Percentiles rank a stretch among this genome's conserved stretches.
Evolutionary conservation across 2,888 invertebrate genomes (phyloP).

Genomic region (Suillia variegata): DNA sequence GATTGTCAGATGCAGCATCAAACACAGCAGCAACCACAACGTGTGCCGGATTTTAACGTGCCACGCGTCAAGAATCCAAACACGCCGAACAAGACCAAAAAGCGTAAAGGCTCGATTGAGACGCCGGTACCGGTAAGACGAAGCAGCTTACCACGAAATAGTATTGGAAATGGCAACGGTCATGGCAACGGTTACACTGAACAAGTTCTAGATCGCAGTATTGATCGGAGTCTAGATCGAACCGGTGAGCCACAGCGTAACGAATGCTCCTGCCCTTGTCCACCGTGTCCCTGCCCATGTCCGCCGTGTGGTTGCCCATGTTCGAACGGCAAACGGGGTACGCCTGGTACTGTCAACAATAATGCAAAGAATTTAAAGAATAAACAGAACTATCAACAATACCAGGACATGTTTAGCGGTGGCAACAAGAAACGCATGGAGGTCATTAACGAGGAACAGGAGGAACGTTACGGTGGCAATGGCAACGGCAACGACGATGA

Average conservation of each 20-base stretch:
- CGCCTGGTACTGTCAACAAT: too few relatives aligned
- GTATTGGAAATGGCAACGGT: too few relatives aligned
- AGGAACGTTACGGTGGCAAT: constrained; percentile 1
- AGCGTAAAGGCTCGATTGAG: not conserved
- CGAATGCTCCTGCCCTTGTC: too few relatives aligned
- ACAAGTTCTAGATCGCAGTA: too few relatives aligned
- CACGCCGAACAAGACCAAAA: not conserved
- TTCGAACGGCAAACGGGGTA: too few relatives aligned
- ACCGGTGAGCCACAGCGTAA: too few relatives aligned
- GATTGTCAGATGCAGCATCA: constrained; percentile 14
- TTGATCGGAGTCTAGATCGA: too few relatives aligned
- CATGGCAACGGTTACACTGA: too few relatives aligned
- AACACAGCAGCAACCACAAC: not conserved
- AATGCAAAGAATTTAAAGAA: constrained; percentile 24
- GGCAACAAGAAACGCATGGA: constrained; percentile 25
- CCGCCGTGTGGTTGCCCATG: too few relatives aligned
- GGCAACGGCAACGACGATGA: not conserved
- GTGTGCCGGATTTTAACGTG: not conserved
- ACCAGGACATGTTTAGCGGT: constrained; percentile 11
- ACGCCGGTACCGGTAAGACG: too few relatives aligned
- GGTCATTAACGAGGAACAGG: constrained; percentile 30
- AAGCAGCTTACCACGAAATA: too few relatives aligned
- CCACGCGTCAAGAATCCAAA: constrained; percentile 6
- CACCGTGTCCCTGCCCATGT: too few relatives aligned
- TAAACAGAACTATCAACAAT: constrained; percentile 22